Evolutionary conservation across 2,888 invertebrate genomes (phyloP), one percentile per base, ranked within the genome.

Genomic region (Phlogophora meticulosa): DNA sequence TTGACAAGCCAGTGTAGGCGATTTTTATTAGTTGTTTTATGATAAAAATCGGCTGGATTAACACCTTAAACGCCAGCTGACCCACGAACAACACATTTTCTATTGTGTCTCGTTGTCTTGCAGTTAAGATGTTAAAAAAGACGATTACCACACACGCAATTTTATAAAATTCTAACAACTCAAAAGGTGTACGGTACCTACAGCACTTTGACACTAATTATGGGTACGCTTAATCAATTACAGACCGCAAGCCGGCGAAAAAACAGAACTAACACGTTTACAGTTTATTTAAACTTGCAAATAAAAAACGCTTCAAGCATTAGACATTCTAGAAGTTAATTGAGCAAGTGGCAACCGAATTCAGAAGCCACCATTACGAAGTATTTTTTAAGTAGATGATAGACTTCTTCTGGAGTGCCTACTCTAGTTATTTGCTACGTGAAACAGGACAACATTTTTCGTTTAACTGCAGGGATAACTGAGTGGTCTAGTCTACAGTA

Each of bases 221-320:
- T 40, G 7, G 24, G 9, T 52, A 17, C 17, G 24, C 24, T 45
- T 43, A 55, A 71, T 56, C 51, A 51, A 52, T 72, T 55, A 58
- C 46, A 4, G 2, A 36, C 42, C 10, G 49, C 42, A 40, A 74
- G 34, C 0, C 52, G 17, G n/a, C 13, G 7, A n/a, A 7, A 22
- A 9, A 67, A 78, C 59, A 68, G 57, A 55, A 40, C 45, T 11
- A n/a, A 46, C 32, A 24, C 13, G 49, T 1, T 7, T 38, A 46
- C 43, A 53, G 36, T 76, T 9, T 55, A 45, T 63, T 62, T 40
- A 32, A 32, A 13, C 46, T 62, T 15, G 28, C 40, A 49, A 36
- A 61, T 61, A n/a, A 61, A 79, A 78, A 60, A 67, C 49, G n/a
- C 24, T 68, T 36, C 58, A 51, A 64, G n/a, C n/a, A n/a, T n/a